phyloP scores from a whole-genome alignment of 2,888 invertebrate genomes.

The Tenthredo mesomela region DNA sequence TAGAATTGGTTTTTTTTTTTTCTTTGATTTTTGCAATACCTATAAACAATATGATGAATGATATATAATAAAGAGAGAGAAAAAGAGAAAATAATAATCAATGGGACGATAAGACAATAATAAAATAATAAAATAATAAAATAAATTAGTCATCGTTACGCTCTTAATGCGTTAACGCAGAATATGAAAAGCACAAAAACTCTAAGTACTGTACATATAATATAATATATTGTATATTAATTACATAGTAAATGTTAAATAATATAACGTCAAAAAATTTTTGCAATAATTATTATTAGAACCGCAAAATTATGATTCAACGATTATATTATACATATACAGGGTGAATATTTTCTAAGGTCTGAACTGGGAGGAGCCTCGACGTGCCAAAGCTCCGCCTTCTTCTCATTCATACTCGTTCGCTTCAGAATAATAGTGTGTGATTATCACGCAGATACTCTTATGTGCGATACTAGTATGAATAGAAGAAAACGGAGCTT shows the following conservation, averaged over 20 bases:
- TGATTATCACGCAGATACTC: too few species aligned
- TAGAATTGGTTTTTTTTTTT: too few species aligned
- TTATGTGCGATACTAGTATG: too few species aligned
- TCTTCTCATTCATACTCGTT: too few species aligned
- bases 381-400: too few species aligned
- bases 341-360: too few species aligned
- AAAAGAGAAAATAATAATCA: background rate
- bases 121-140: background rate
- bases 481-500: too few species aligned
- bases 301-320: background rate
- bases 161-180: background rate
- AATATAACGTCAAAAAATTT: background rate
- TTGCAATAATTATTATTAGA: background rate
- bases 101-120: constrained; percentile 1
- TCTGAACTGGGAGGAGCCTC: too few species aligned
- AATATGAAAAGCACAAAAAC: background rate
- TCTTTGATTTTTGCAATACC: too few species aligned
- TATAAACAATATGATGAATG: background rate
- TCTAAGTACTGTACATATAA: background rate
- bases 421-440: too few species aligned
- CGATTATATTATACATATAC: background rate
- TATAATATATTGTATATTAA: constrained; percentile 8
- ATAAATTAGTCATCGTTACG: background rate
- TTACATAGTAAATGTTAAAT: background rate
- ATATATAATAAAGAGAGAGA: background rate